Evolutionary conservation across 2,888 invertebrate genomes (phyloP), one percentile per base, ranked within the genome.

Genomic region (Meta bourneti): DNA sequence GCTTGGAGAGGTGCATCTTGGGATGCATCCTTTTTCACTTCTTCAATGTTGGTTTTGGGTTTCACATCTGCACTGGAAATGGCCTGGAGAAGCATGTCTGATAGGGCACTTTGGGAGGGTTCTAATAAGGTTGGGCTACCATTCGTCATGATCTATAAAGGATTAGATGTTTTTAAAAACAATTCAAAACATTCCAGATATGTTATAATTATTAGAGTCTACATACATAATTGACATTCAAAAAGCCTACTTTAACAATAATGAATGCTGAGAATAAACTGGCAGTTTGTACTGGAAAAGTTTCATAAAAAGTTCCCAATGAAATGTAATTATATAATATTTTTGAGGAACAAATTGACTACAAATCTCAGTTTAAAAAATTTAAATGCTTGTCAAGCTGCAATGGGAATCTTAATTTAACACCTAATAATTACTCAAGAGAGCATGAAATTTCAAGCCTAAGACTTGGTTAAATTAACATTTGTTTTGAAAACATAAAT

Each of bases 31-130:
- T 95, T 95, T 0, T 95, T 95, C 54, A 96, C 95, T 71, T 95
- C 95, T 20, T 96, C 96, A 85, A 96, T 93, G 80, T 94, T 95
- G 74, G 95, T 95, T 85, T 94, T 93, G 11, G 95, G 95, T 20
- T 95, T 94, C n/a, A 96, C 95, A 20, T 96, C 96, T 6, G 96
- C 95, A 19, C 95, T 94, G 1, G 95, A 95, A 34, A 96, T 95
- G 0, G 96, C 96, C 54, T 94, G 94, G 13, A 94, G 94, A 84
- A 95, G 93, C 61, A 95, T 94, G 34, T 95, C 95, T 92, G 95
- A 94, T 2, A 95, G 86, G 54, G 94, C 94, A 74, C 94, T 93
- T 6, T 94, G 92, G 61, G 94, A 93, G 92, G 94, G 94, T 34
- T 94, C 93, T 51, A 94, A 81, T 13, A 86, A 51, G 9, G 93